Evolutionary conservation across 2,797 vertebrate genomes (phyloP), one percentile per base, ranked within the genome.

Genomic region (Natrix natrix): DNA sequence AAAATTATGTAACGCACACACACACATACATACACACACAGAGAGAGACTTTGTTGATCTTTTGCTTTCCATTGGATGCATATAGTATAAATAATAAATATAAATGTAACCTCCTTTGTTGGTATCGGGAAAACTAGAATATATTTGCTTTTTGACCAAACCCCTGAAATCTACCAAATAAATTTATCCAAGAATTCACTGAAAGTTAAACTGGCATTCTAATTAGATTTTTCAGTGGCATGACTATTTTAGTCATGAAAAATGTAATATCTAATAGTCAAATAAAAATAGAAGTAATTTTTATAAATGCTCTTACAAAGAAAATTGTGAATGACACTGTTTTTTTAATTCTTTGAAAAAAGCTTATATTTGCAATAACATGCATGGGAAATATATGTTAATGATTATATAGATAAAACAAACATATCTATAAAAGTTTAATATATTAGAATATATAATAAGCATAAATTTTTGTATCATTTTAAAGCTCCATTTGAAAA

Each of bases 1-100:
- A 61, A 56, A 83, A 55, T 83, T 92, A 48, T 89, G 17, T 26
- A 88, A 37, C 43, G 86, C 48, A 74, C 88, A 43, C 2, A 43
- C 43, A 43, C 43, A 43, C 43, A 37, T 37, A 43, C 43, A 43
- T 4, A 43, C 43, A 43, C 43, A 43, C 43, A 43, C 43, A 43
- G 43, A 43, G 2, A 54, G 54, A 37, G 14, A 32, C 60, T 59
- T 61, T 54, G 20, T 1, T 93, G 55, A 26, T 61, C 43, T 91
- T 22, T 91, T 61, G 86, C 90, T 91, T 88, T 91, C 66, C 43
- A 74, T 5, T 91, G 56, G 88, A 24, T 63, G 26, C 4, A 14
- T 90, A 69, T 17, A 54, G 28, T 54, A 93, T 59, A 54, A 88
- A 93, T 69, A 91, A 93, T 26, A 91, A 11, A 69, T 52, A 88